Conservation (phyloP, 2,797 vertebrate species). For the Thripadectes ignobilis region DNA sequence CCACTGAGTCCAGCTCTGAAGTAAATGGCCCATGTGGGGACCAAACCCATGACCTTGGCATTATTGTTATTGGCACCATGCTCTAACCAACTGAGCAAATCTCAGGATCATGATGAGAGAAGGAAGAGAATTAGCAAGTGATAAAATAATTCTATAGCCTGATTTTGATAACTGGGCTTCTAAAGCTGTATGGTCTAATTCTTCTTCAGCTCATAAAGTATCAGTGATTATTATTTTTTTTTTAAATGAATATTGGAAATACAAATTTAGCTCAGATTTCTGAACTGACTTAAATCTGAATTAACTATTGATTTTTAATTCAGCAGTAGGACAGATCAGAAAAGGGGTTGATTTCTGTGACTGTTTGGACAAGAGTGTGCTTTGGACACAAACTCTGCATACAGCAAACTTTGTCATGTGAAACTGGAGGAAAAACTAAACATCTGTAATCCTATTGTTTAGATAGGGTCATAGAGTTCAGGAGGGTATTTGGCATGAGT, state of each 20-base stretch:
- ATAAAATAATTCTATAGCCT: background rate
- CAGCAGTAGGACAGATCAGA: background rate
- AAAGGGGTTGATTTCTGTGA: background rate
- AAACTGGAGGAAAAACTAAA: conserved; percentile 15
- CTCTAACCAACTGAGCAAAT: background rate
- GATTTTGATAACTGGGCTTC: background rate
- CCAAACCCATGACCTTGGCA: background rate
- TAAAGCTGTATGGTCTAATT: background rate
- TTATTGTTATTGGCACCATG: background rate
- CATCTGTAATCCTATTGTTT: background rate
- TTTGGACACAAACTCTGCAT: background rate
- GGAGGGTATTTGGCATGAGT: background rate
- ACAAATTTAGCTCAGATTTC: background rate
- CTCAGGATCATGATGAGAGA: background rate
- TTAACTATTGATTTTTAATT: background rate
- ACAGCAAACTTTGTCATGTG: conserved; percentile 1
- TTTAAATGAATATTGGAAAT: background rate
- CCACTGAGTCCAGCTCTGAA: background rate
- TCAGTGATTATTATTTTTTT: background rate
- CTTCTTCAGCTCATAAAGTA: background rate
- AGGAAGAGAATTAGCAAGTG: background rate
- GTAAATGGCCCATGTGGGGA: background rate
- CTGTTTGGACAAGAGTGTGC: background rate
- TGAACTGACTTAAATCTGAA: background rate
- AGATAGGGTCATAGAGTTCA: background rate